Evolutionary conservation across 2,113 vertebrate species (phyloP), one percentile per base, ranked within the genome.

Genomic region (Naja naja): DNA sequence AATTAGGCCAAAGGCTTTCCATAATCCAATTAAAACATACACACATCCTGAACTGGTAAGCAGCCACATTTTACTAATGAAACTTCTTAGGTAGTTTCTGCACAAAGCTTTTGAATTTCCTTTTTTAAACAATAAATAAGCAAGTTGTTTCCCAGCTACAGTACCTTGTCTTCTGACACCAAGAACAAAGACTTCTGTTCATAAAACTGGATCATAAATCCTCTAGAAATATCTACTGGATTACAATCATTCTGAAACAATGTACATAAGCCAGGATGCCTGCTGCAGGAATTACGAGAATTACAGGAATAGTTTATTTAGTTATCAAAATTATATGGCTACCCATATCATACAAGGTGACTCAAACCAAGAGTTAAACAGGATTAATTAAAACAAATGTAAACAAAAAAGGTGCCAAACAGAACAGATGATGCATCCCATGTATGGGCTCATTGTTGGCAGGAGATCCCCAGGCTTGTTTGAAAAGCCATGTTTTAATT

Each of bases 1-100:
- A 90, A 74, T 88, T 87, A 92, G 88, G 74, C 88, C 93, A 49
- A 20, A 49, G 43, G 91, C 52, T 52, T 86, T 90, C 69, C 88
- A 55, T 69, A 92, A 94, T 81, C 22, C 93, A 94, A 92, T 94
- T 92, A 87, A 94, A 92, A 49, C 86, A 43, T 5, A 88, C 23
- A 92, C 25, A 54, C 74, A 43, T 4, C 23, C 25, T 1, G 1
- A 87, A 47, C 4, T 14, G 45, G 47, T 11, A 43, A 90, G 74
- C 30, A 39, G 56, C 81, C 34, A 23, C 89, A 89, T 90, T 87
- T 90, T 92, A 55, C 55, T 81, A 49, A 45, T 54, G 43, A 30
- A 20, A 4, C 1, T n/a, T 64, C 60, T 43, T 55, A 87, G 30
- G 2, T 0, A 20, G 22, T 55, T 60, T 22, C 74, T 52, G 14